These are phyloP conservation scores for Eupithecia inturbata DNA, from an alignment of 2,888 invertebrate species.

Conservation along the genomic window DNA sequence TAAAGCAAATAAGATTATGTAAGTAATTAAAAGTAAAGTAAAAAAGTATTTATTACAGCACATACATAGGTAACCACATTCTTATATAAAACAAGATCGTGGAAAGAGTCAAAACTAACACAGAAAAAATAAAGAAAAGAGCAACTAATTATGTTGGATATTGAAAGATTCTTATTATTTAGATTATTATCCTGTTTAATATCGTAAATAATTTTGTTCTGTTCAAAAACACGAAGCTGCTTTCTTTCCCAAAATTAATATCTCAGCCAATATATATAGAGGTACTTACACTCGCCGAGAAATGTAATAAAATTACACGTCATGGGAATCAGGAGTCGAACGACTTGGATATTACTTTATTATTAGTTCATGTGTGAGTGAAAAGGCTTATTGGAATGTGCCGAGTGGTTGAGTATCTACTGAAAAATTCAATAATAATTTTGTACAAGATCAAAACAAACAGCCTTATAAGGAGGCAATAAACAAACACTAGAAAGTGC, in stretches of 20 bases:
- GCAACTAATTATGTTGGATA: too few relatives aligned
- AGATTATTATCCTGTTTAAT: background rate
- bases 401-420: background rate
- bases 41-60: too few relatives aligned
- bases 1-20: too few relatives aligned
- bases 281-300: slow-evolving; percentile 45
- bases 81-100: too few relatives aligned
- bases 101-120: too few relatives aligned
- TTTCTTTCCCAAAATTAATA: slow-evolving; percentile 49
- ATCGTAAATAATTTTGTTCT: background rate
- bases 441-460: background rate
- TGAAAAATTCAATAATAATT: background rate
- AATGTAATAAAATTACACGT: slow-evolving; percentile 65
- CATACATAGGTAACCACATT: too few relatives aligned
- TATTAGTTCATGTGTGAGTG: slow-evolving; percentile 55
- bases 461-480: too few relatives aligned
- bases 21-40: too few relatives aligned
- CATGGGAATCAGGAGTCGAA: slow-evolving; percentile 56
- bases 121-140: too few relatives aligned
- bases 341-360: slow-evolving; percentile 71
- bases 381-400: slow-evolving; percentile 42
- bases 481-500: background rate
- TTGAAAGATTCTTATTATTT: too few relatives aligned
- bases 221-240: slow-evolving; percentile 19
- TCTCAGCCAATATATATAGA: slow-evolving; percentile 53